These are phyloP conservation scores for Gymnocheta viridis DNA, from an alignment of 2,888 invertebrate genomes.

Conservation along the genomic window DNA sequence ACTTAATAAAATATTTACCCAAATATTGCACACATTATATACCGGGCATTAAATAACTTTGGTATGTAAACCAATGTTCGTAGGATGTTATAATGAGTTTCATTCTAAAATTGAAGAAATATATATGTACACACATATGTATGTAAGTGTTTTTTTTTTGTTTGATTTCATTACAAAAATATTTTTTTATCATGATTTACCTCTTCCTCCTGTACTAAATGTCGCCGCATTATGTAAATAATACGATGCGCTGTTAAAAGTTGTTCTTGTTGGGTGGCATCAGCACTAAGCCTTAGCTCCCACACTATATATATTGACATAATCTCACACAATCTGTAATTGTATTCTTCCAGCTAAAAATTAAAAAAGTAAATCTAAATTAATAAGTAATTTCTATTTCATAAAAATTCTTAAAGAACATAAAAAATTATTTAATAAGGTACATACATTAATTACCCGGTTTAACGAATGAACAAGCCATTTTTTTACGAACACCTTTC, in stretches of 20 bases:
- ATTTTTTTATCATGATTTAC: slow-evolving; percentile 14
- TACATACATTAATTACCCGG: no score
- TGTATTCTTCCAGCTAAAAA: slow-evolving; percentile 59
- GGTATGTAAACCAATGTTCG: slow-evolving; percentile 73
- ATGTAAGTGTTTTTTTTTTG: no score
- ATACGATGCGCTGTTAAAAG: slow-evolving; percentile 72
- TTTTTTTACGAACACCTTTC: no score
- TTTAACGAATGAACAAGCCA: no score
- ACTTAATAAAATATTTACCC: slow-evolving; percentile 65
- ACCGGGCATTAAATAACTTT: slow-evolving; percentile 74
- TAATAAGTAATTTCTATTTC: neutral
- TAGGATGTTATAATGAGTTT: slow-evolving; percentile 53
- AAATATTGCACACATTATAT: slow-evolving; percentile 74
- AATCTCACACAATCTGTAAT: slow-evolving; percentile 75
- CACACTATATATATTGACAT: slow-evolving; percentile 75
- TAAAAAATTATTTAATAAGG: no score
- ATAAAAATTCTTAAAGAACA: no score
- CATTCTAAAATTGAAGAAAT: slow-evolving; percentile 28
- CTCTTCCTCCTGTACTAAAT: slow-evolving; percentile 70
- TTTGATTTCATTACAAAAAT: neutral
- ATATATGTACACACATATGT: no score
- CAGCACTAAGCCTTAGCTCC: slow-evolving; percentile 74
- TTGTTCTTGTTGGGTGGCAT: slow-evolving; percentile 68
- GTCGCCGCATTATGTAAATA: slow-evolving; percentile 71
- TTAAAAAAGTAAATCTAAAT: neutral